phyloP scores from a whole-genome alignment of 2,888 invertebrate genomes.

The Thymelicus lineola region DNA sequence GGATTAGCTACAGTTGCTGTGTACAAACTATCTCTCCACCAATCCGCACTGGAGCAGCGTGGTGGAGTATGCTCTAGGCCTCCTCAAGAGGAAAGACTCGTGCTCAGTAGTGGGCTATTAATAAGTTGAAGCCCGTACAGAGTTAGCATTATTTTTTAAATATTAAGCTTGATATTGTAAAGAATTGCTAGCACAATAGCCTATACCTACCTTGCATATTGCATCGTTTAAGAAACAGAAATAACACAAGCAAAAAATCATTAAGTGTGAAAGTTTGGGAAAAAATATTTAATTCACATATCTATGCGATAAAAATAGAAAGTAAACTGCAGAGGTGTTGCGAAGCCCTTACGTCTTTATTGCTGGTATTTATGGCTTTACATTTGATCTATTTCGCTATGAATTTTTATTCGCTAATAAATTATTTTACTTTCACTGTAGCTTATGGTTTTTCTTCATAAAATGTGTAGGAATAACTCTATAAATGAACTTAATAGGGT shows the following conservation, averaged over 20 bases:
- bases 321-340: constrained; percentile 24
- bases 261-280: constrained; percentile 13
- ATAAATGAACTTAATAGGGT: too few species aligned
- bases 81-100: too few species aligned
- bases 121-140: too few species aligned
- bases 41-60: too few species aligned
- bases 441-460: constrained; percentile 19
- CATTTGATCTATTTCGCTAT: constrained; percentile 37
- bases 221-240: neutral
- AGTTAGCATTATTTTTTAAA: too few species aligned
- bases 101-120: too few species aligned
- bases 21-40: too few species aligned
- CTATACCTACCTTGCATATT: too few species aligned
- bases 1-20: too few species aligned
- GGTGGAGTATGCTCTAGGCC: too few species aligned
- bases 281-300: constrained; percentile 16
- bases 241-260: neutral
- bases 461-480: neutral
- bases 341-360: constrained; percentile 33
- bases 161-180: too few species aligned
- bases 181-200: too few species aligned
- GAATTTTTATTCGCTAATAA: constrained; percentile 34
- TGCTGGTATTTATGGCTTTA: constrained; percentile 21
- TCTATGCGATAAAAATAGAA: constrained; percentile 25
- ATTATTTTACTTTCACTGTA: constrained; percentile 34